Base-by-base conservation (phyloP, 2,888 invertebrate species). In the Liposcelis brunnea region DNA sequence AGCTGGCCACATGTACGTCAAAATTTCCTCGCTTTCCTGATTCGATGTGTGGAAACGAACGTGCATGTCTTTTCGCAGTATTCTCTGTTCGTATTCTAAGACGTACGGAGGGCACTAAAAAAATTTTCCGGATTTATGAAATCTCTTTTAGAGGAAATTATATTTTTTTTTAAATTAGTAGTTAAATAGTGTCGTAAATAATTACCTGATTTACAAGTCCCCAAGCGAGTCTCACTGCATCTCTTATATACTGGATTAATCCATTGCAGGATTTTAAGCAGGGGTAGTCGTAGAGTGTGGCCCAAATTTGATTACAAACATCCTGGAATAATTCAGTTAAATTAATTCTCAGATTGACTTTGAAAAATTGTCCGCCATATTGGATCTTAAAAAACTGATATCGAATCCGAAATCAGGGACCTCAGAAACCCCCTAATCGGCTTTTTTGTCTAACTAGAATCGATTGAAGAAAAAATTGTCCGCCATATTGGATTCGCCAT, bases 231-330 rank as follows among this genome's bases (percentile, higher is more conserved):
- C 82, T 72, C 35, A 89, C 85, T 49, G 86, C 81, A 34, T 82
- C 80, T 26, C 77, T 71, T 44, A 87, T 81, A 61, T 87, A 89
- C 53, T 77, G 75, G 55, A 78, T 74, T 47, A 94, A 70, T 21
- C 82, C 78, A 1, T 71, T 70, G 59, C 89, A 91, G 1, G 72
- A 66, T 52, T 80, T 80, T 56, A 95, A 69, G 60, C 87, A 84
- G 31, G 90, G 87, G 65, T 93, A 95, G 67, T 94, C 94, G 58
- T 86, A 87, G 14, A 95, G 70, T 0, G 93, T 93, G 52, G 80
- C 80, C 63, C 87, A 77, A 51, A 95, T 77, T 69, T 86, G 76
- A 26, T 65, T 61, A 49, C 69, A 67, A 2, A 75, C 74, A 54
- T 74, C 72, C 72, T 74, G 59, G 11, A 49, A 49, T 31, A 12